Percentiles rank a stretch among this genome's conserved stretches.
Conservation (phyloP, 2,797 vertebrate genomes). For the Pipistrellus kuhlii region DNA sequence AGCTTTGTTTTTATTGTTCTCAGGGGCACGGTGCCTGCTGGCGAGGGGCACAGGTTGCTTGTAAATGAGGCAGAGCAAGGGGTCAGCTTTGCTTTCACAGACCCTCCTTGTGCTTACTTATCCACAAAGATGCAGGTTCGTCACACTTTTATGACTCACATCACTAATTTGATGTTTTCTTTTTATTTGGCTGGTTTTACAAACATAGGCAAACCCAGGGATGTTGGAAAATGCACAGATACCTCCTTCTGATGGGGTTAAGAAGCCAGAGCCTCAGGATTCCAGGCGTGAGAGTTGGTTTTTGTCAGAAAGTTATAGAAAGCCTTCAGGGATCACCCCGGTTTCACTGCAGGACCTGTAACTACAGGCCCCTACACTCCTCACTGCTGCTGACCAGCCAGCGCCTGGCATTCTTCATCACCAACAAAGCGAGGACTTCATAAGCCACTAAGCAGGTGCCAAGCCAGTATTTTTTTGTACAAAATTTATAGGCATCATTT, state of each 20-base stretch:
- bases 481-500: slow-evolving; percentile 55
- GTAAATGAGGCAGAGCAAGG: neutral
- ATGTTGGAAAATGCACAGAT: slow-evolving; percentile 24
- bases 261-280: slow-evolving; percentile 41
- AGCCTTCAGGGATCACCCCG: neutral
- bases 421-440: neutral
- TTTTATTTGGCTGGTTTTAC: slow-evolving; percentile 56
- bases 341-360: neutral
- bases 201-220: neutral
- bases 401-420: neutral
- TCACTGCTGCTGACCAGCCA: neutral
- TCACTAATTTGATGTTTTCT: slow-evolving; percentile 35
- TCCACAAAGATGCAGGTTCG: neutral
- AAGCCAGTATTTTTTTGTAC: neutral
- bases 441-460: neutral
- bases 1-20: neutral
- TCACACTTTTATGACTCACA: neutral
- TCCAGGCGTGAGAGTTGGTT: neutral
- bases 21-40: neutral
- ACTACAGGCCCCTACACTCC: neutral
- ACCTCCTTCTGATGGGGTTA: slow-evolving; percentile 30
- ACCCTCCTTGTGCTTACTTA: neutral
- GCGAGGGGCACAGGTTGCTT: neutral
- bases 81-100: neutral
- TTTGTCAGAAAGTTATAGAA: slow-evolving; percentile 61